Evolutionary conservation across 2,888 invertebrate genomes (phyloP), one percentile per base, ranked within the genome.

Genomic region (Phania funesta): DNA sequence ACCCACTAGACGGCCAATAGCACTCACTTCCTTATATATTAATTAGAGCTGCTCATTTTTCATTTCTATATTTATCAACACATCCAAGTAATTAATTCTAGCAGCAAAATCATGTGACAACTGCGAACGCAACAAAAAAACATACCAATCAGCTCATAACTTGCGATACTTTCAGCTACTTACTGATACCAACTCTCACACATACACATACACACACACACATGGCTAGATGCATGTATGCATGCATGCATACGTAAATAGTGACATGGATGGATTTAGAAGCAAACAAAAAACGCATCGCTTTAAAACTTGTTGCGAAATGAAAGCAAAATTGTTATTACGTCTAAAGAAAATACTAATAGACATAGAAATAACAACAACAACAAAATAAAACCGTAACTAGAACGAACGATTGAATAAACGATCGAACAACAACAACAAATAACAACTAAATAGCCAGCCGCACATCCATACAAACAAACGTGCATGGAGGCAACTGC

Each of bases 261-360:
- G 18, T n/a, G 16, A 38, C 18, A 26, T 64, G 64, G 32, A 22
- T 35, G 48, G 22, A 64, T 20, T 20, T 20, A 22, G 29, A 38
- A 35, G 9, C 46, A 58, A 73, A 80, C 71, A 80, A 83, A 80
- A 78, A 83, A 77, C 83, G 85, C 82, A 82, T 80, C 77, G 80
- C 50, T 78, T 77, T 54, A 67, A 83, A 80, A 80, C 80, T 74
- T 65, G 83, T 80, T 74, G 74, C 78, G 80, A 83, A 84, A 85
- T 86, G 86, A 85, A 85, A 86, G 80, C 84, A 82, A 83, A 78
- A 83, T 83, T 80, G 77, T 73, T 77, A 84, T 78, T 78, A 83
- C 84, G 83, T 85, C 86, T 87, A 86, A 87, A 87, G 87, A 86
- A 86, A 88, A 88, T 87, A 87, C 67, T 71, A 67, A 71, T 71